Percentiles rank a stretch among this genome's conserved stretches.
Conservation (phyloP, 2,888 invertebrate species). For the Temnothorax unifasciatus region DNA sequence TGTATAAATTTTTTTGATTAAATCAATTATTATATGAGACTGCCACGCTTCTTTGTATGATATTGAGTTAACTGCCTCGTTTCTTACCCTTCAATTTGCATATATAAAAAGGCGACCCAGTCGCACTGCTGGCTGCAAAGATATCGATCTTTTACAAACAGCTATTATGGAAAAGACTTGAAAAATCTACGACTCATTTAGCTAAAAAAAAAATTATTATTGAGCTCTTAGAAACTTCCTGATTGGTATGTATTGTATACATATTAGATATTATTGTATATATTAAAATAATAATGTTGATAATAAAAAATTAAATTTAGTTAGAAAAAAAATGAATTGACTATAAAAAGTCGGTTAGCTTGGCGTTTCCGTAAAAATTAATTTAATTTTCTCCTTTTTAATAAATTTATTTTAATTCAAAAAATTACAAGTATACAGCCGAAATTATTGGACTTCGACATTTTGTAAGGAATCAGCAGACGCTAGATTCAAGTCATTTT, state of each 20-base stretch:
- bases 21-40: not conserved
- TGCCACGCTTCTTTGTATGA: not conserved
- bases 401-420: not conserved
- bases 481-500: not conserved
- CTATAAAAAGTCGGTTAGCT: not conserved
- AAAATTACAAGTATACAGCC: not conserved
- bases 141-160: constrained; percentile 20
- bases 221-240: not conserved
- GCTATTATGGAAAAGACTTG: not conserved
- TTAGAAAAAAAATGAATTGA: not conserved
- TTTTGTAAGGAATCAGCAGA: not conserved
- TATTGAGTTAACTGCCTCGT: constrained; percentile 16
- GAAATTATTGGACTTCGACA: not conserved
- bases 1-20: not conserved
- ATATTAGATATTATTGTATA: not conserved
- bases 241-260: not conserved
- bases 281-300: not conserved
- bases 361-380: not conserved
- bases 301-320: not conserved
- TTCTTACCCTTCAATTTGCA: constrained; percentile 7
- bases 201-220: not conserved
- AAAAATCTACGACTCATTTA: not conserved
- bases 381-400: not conserved
- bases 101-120: constrained; percentile 7
- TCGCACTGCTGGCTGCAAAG: not conserved